These are phyloP conservation scores for Channa maculata DNA, from an alignment of 2,113 vertebrate genomes.

Conservation along the genomic window DNA sequence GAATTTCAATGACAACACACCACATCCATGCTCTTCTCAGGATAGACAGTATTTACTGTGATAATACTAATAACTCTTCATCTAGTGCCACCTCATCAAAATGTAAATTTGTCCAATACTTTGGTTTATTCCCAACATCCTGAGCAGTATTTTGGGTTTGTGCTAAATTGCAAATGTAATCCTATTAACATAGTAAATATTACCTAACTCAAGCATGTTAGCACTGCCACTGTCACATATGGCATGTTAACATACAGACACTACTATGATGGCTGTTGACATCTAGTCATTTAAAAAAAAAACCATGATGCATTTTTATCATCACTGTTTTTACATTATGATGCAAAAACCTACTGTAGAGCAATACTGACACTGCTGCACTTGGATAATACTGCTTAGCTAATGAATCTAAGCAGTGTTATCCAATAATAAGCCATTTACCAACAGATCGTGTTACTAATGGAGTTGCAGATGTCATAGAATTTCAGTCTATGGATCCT, in stretches of 20 bases:
- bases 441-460: constrained; percentile 53
- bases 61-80: too few species aligned
- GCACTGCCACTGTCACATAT: not conserved
- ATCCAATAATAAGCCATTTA: constrained; percentile 53
- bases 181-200: too few species aligned
- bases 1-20: too few species aligned
- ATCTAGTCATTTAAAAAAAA: constrained; percentile 14
- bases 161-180: too few species aligned
- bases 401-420: constrained; percentile 43
- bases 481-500: constrained; percentile 35
- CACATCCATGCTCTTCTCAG: too few species aligned
- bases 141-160: too few species aligned
- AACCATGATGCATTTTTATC: not conserved
- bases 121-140: too few species aligned
- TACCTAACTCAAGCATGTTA: not conserved
- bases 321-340: constrained; percentile 13
- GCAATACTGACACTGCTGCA: constrained; percentile 3
- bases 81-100: too few species aligned
- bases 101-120: too few species aligned
- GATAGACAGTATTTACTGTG: too few species aligned
- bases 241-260: not conserved
- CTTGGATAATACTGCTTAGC: not conserved
- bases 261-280: not conserved
- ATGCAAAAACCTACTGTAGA: constrained; percentile 31
- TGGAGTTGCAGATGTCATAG: constrained; percentile 42